Conservation (phyloP, 2,888 invertebrate genomes). For the Thera britannica region DNA sequence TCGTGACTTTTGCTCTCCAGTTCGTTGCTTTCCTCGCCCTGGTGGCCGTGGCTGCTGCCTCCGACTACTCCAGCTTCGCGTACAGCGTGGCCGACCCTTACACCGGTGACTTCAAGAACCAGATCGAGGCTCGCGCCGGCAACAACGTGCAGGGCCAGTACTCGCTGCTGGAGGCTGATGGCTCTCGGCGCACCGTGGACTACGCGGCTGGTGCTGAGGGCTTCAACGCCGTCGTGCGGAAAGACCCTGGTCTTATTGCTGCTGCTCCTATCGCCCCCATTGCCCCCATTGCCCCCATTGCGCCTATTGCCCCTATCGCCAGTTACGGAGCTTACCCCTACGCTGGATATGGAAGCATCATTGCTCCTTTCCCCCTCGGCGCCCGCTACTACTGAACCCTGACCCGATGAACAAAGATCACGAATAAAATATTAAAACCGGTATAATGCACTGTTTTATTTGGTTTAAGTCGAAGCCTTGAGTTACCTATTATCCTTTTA, state of each 20-base stretch:
- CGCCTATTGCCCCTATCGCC: slow-evolving; percentile 27
- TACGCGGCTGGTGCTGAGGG: slow-evolving; percentile 80
- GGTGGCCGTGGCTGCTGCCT: slow-evolving; percentile 56
- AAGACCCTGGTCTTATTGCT: slow-evolving; percentile 65
- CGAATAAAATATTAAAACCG: slow-evolving; percentile 32
- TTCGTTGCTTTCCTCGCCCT: slow-evolving; percentile 64
- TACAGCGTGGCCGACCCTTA: slow-evolving; percentile 80
- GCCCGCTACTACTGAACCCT: slow-evolving; percentile 43
- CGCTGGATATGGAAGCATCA: slow-evolving; percentile 20
- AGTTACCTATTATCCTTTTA: too few relatives aligned
- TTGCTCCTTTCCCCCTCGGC: slow-evolving; percentile 42
- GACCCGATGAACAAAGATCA: slow-evolving; percentile 27
- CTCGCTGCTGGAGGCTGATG: slow-evolving; percentile 78
- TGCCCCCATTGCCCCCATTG: slow-evolving; percentile 34
- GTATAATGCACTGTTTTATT: not conserved
- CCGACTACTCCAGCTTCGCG: slow-evolving; percentile 70
- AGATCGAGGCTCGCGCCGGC: slow-evolving; percentile 61
- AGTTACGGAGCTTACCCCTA: slow-evolving; percentile 44
- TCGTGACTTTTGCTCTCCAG: slow-evolving; percentile 44
- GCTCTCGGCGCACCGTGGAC: slow-evolving; percentile 80
- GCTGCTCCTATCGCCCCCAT: slow-evolving; percentile 50
- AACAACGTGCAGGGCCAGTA: slow-evolving; percentile 56
- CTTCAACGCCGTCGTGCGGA: slow-evolving; percentile 83
- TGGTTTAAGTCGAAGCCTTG: not conserved
- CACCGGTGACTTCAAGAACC: slow-evolving; percentile 81